Percentiles rank a stretch among this genome's conserved stretches.
These are phyloP conservation scores for Cecropterus lyciades DNA, from an alignment of 1,140 invertebrate species.

Conservation along the genomic window DNA sequence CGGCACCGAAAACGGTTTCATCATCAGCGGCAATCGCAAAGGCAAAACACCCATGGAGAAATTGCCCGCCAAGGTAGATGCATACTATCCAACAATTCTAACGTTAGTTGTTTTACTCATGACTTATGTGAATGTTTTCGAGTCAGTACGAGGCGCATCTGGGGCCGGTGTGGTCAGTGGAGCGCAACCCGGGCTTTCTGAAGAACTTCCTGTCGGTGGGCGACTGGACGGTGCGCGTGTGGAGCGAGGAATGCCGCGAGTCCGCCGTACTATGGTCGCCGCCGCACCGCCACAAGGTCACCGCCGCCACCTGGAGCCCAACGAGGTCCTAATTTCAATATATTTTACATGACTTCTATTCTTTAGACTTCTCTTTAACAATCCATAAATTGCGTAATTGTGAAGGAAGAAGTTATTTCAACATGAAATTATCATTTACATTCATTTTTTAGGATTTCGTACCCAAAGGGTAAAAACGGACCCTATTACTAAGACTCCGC, in stretches of 20 bases:
- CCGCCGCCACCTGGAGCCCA: constrained; percentile 94
- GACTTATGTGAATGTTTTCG: constrained; percentile 55
- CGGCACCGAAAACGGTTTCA: constrained; percentile 91
- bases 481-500: too few species aligned
- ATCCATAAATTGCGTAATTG: not conserved
- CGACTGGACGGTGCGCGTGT: constrained; percentile 95
- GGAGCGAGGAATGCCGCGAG: constrained; percentile 96
- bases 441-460: too few species aligned
- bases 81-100: not conserved
- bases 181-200: constrained; percentile 93
- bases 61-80: constrained; percentile 85
- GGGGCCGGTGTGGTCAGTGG: constrained; percentile 92
- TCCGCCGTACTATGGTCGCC: constrained; percentile 95
- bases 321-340: constrained; percentile 81
- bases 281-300: constrained; percentile 88
- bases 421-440: too few species aligned
- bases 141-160: constrained; percentile 90
- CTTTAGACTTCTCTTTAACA: not conserved
- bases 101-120: too few species aligned
- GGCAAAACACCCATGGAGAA: constrained; percentile 93
- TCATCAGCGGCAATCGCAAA: constrained; percentile 92
- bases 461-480: too few species aligned
- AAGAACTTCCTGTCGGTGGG: constrained; percentile 96
- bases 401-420: too few species aligned
- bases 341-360: not conserved